These are phyloP conservation scores for Melinaea menophilus DNA, from an alignment of 2,888 invertebrate species.

Conservation along the genomic window DNA sequence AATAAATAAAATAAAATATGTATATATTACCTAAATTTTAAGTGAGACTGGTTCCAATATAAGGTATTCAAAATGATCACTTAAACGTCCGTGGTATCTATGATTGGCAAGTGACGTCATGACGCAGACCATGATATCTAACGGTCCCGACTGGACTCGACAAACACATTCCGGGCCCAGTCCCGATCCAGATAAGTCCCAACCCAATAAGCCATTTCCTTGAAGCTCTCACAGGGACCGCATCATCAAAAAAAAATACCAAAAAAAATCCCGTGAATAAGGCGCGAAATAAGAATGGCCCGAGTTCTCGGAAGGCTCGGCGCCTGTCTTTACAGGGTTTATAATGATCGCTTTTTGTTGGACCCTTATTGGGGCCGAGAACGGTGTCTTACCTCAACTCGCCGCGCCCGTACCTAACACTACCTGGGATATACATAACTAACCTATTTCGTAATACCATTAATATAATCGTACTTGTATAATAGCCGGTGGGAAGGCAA, in stretches of 20 bases:
- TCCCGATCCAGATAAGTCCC: constrained; percentile 54
- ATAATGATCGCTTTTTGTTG: constrained; percentile 72
- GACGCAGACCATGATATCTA: constrained; percentile 44
- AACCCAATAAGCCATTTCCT: constrained; percentile 76
- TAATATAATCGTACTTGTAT: constrained; percentile 36
- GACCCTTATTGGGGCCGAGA: constrained; percentile 70
- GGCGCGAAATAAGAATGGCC: constrained; percentile 76
- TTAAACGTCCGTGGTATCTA: constrained; percentile 35
- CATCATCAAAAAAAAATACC: constrained; percentile 66
- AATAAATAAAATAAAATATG: not conserved
- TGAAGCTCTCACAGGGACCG: constrained; percentile 71
- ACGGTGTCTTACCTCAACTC: constrained; percentile 36
- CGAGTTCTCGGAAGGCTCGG: constrained; percentile 73
- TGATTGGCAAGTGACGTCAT: constrained; percentile 42
- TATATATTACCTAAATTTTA: not conserved
- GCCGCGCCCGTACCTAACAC: constrained; percentile 35
- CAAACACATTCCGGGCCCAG: constrained; percentile 5
- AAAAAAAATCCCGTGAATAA: constrained; percentile 68
- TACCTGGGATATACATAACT: constrained; percentile 44
- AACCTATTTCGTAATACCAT: constrained; percentile 48
- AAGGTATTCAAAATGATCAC: constrained; percentile 14
- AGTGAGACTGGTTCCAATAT: not conserved
- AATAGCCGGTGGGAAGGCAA: constrained; percentile 50
- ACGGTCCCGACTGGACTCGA: constrained; percentile 54
- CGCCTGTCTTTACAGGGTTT: constrained; percentile 74